Conservation (phyloP, 2,113 vertebrate genomes). For the Xiphophorus hellerii region DNA sequence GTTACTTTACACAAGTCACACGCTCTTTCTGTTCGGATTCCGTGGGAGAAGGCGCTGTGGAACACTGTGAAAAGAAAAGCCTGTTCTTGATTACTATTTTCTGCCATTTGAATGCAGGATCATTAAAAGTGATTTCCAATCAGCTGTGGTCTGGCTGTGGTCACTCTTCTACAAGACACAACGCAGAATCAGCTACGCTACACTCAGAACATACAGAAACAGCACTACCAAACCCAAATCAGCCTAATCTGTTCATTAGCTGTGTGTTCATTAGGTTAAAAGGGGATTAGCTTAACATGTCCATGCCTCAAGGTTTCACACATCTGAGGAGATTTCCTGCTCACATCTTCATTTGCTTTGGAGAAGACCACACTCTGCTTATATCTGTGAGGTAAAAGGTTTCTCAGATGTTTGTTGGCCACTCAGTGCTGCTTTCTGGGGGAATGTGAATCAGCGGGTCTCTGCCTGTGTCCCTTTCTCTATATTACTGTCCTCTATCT, state of each 20-base stretch:
- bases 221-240: too few relatives aligned
- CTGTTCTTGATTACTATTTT: too few relatives aligned
- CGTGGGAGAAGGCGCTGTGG: too few relatives aligned
- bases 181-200: too few relatives aligned
- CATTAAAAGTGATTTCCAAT: too few relatives aligned
- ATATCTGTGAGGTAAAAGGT: constrained; percentile 58
- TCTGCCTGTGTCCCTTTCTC: constrained; percentile 36
- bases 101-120: too few relatives aligned
- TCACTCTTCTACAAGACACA: too few relatives aligned
- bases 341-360: constrained; percentile 34
- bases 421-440: constrained; percentile 58
- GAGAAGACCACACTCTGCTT: constrained; percentile 73
- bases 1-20: too few relatives aligned
- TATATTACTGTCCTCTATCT: constrained; percentile 37
- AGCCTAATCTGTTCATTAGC: constrained; percentile 64
- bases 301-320: constrained; percentile 53
- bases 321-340: constrained; percentile 68
- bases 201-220: not conserved
- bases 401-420: not conserved
- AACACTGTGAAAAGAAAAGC: too few relatives aligned
- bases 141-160: too few relatives aligned
- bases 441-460: constrained; percentile 43
- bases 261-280: constrained; percentile 71
- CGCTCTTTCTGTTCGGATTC: too few relatives aligned
- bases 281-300: constrained; percentile 65